Conservation (phyloP, 2,888 invertebrate species). For the Pilophorus perplexus region DNA sequence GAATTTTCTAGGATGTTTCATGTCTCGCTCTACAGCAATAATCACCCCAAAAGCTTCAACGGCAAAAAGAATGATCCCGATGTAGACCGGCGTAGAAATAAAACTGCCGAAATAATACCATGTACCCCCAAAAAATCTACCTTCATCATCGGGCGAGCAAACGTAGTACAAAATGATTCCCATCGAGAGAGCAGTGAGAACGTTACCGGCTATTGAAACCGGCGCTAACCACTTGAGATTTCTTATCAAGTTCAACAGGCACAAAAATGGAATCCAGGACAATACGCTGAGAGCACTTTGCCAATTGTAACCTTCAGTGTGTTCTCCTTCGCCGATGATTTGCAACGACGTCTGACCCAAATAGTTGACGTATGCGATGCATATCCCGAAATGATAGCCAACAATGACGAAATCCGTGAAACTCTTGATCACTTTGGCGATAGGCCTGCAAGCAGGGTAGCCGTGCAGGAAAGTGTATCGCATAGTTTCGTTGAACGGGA, state of each 20-base stretch:
- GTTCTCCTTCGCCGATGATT: neutral
- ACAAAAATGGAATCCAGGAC: slow-evolving; percentile 10
- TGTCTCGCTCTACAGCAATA: slow-evolving; percentile 32
- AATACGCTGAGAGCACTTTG: neutral
- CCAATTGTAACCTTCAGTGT: slow-evolving; percentile 31
- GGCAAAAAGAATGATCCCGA: slow-evolving; percentile 32
- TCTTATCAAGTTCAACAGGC: slow-evolving; percentile 10
- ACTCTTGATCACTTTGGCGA: neutral
- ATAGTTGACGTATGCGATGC: slow-evolving; percentile 23
- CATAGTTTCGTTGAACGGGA: slow-evolving; percentile 24
- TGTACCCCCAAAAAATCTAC: neutral
- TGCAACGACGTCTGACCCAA: slow-evolving; percentile 18
- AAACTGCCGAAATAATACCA: slow-evolving; percentile 10
- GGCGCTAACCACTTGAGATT: slow-evolving; percentile 19
- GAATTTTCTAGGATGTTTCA: slow-evolving; percentile 22
- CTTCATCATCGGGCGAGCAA: slow-evolving; percentile 9
- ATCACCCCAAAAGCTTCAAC: slow-evolving; percentile 36
- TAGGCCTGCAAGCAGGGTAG: slow-evolving; percentile 5
- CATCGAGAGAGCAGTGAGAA: slow-evolving; percentile 12
- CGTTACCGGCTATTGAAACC: slow-evolving; percentile 20
- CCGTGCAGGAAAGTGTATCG: slow-evolving; percentile 32
- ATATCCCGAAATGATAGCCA: slow-evolving; percentile 28
- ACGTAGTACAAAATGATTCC: slow-evolving; percentile 25
- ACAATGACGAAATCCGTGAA: slow-evolving; percentile 15
- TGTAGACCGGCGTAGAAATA: slow-evolving; percentile 21